Percentiles rank a stretch among this genome's conserved stretches.
phyloP scores from a whole-genome alignment of 2,888 invertebrate species.

The Oscheius sp. region DNA sequence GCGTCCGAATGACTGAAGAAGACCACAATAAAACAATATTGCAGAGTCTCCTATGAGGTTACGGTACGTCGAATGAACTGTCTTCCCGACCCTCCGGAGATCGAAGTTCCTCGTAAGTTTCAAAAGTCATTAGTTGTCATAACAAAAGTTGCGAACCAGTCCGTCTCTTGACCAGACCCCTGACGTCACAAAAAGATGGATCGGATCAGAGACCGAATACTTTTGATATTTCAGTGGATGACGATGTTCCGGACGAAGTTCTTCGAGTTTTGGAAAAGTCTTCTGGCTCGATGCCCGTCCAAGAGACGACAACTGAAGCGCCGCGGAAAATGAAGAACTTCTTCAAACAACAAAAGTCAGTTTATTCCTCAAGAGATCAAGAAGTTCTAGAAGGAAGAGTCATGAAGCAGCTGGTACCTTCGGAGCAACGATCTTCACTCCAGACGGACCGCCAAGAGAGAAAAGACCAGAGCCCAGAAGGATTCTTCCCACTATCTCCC shows the following conservation, averaged over 20 bases:
- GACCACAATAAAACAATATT: too few species aligned
- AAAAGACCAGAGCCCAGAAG: not conserved
- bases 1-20: too few species aligned
- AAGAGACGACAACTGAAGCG: conserved; percentile 35
- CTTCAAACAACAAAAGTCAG: too few species aligned
- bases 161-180: not conserved
- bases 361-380: conserved; percentile 26
- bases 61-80: conserved; percentile 69
- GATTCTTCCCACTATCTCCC: too few species aligned
- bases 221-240: conserved; percentile 51
- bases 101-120: conserved; percentile 61
- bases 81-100: conserved; percentile 67
- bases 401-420: conserved; percentile 44
- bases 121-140: too few species aligned
- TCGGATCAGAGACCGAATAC: not conserved
- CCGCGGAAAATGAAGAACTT: conserved; percentile 12
- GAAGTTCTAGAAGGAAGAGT: not conserved
- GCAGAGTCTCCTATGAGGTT: conserved; percentile 63
- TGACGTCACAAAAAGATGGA: not conserved
- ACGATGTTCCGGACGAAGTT: conserved; percentile 61
- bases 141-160: too few species aligned
- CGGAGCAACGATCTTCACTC: conserved; percentile 47
- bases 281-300: conserved; percentile 1
- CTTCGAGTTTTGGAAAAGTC: conserved; percentile 53
- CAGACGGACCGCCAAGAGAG: conserved; percentile 35